Conservation (phyloP, 1,140 invertebrate species). For the Trichonephila clavipes region DNA sequence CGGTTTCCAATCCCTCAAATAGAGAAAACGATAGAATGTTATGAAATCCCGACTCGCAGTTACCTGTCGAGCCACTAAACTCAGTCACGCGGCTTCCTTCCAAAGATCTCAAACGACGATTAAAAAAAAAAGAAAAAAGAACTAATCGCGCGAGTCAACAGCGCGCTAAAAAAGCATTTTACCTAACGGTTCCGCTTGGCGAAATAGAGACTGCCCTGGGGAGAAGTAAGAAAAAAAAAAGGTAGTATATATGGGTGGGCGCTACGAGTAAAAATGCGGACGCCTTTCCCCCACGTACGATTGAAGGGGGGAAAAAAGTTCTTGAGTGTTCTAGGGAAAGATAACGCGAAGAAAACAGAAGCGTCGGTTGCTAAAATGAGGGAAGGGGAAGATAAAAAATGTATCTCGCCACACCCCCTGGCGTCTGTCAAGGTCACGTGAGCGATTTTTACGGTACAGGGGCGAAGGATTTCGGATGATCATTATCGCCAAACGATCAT, state of each 20-base stretch:
- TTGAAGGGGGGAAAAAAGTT: background rate
- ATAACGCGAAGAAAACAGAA: background rate
- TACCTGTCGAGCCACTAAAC: slow-evolving; percentile 32
- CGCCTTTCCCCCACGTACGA: background rate
- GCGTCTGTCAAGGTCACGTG: slow-evolving; percentile 61
- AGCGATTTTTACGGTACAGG: slow-evolving; percentile 48
- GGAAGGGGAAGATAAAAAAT: background rate
- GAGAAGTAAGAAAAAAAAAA: background rate
- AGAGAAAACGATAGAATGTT: background rate
- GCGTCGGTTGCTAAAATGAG: slow-evolving; percentile 23
- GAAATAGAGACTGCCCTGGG: slow-evolving; percentile 3
- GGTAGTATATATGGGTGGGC: slow-evolving; percentile 9
- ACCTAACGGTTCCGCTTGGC: slow-evolving; percentile 29
- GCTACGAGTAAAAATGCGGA: slow-evolving; percentile 4
- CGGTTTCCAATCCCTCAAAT: background rate
- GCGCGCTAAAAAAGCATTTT: slow-evolving; percentile 26
- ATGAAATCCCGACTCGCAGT: background rate
- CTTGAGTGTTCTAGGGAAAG: background rate
- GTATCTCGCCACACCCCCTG: slow-evolving; percentile 27
- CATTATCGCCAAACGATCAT: slow-evolving; percentile 20
- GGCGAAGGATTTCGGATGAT: background rate
- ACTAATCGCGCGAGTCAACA: slow-evolving; percentile 3
- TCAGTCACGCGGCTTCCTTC: slow-evolving; percentile 36
- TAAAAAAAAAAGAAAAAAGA: background rate
- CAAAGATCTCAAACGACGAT: background rate